These are phyloP conservation scores for Eupithecia vulgata DNA, from an alignment of 2,888 invertebrate genomes.

Conservation along the genomic window DNA sequence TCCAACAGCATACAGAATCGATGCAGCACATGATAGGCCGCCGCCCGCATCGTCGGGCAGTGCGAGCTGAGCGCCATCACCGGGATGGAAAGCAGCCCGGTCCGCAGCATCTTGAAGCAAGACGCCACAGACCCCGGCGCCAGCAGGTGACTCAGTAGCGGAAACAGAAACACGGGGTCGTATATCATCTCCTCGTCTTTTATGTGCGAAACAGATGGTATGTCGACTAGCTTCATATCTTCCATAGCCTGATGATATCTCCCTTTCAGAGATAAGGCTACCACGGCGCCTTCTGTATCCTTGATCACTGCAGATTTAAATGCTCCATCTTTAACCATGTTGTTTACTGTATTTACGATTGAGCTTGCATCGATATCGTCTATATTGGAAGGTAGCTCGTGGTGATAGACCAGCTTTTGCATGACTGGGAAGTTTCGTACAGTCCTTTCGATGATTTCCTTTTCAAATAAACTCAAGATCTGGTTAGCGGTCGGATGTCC, in stretches of 20 bases:
- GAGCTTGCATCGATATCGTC: constrained; percentile 45
- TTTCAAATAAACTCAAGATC: constrained; percentile 88
- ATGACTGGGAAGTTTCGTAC: constrained; percentile 88
- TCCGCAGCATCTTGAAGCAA: constrained; percentile 87
- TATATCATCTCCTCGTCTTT: constrained; percentile 83
- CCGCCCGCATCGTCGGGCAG: constrained; percentile 86
- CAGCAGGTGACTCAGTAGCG: constrained; percentile 89
- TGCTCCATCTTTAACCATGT: constrained; percentile 55
- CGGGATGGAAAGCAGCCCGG: constrained; percentile 88
- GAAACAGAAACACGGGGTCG: constrained; percentile 92
- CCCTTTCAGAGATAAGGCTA: constrained; percentile 52
- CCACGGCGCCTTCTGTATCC: constrained; percentile 58
- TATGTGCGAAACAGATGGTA: constrained; percentile 56
- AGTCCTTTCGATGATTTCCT: constrained; percentile 86
- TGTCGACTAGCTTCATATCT: constrained; percentile 52
- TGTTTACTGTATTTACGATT: constrained; percentile 51
- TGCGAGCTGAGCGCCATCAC: constrained; percentile 88
- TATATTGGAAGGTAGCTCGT: constrained; percentile 57
- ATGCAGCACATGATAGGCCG: constrained; percentile 89
- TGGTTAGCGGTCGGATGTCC: constrained; percentile 89
- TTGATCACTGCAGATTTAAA: constrained; percentile 50
- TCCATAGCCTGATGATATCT: constrained; percentile 53
- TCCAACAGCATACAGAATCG: constrained; percentile 90
- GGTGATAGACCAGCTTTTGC: constrained; percentile 81
- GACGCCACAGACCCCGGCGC: constrained; percentile 90